Evolutionary conservation across 2,888 invertebrate species (phyloP).

Genomic region (Torymus auratus): DNA sequence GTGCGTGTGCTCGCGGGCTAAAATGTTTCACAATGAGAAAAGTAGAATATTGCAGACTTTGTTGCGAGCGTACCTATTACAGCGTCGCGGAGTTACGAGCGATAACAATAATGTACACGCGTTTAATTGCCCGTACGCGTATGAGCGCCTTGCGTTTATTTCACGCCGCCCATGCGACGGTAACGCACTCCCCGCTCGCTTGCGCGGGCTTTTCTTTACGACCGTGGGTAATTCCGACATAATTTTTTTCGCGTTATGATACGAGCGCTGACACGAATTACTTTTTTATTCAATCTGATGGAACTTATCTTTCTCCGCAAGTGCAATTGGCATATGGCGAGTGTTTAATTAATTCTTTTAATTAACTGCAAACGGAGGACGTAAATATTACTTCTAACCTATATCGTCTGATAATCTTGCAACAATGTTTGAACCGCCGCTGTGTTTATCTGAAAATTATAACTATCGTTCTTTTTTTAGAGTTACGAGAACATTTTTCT

Average conservation of each 20-base stretch:
- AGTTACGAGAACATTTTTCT: no score
- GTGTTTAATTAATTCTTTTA: conserved; percentile 53
- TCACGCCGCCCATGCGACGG: conserved; percentile 57
- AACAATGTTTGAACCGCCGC: neutral
- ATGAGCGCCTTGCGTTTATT: conserved; percentile 61
- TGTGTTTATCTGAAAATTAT: no score
- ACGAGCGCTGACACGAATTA: conserved; percentile 52
- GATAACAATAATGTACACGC: conserved; percentile 62
- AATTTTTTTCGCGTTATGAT: conserved; percentile 49
- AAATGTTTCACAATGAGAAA: conserved; percentile 54
- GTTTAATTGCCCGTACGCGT: conserved; percentile 62
- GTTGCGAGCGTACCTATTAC: conserved; percentile 52
- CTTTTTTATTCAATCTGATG: conserved; percentile 55
- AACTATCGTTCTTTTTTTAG: no score
- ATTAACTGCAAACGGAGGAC: conserved; percentile 39
- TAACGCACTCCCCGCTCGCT: conserved; percentile 23
- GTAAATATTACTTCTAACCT: conserved; percentile 29
- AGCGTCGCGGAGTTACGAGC: conserved; percentile 57
- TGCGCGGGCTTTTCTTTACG: conserved; percentile 53
- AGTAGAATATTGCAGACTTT: conserved; percentile 54
- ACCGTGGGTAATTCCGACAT: conserved; percentile 52
- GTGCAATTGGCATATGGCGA: conserved; percentile 44
- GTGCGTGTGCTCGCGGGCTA: conserved; percentile 14
- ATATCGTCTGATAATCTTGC: neutral
- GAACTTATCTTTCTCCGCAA: conserved; percentile 38